Base-by-base conservation (phyloP, 2,888 invertebrate species). In the Sisyra nigra region DNA sequence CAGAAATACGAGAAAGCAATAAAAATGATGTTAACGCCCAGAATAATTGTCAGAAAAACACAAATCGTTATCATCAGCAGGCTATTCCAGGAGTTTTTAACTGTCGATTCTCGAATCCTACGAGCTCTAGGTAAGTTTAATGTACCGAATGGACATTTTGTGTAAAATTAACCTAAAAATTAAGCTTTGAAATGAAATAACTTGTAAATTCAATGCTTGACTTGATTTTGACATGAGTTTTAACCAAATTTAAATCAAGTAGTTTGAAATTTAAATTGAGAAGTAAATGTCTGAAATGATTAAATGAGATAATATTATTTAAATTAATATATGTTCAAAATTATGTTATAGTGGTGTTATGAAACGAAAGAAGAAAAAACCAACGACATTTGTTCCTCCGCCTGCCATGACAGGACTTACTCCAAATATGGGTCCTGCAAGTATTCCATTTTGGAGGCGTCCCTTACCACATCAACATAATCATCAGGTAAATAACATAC, bases 21-120 rank as follows among this genome's bases (percentile, higher is more conserved):
- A 42, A 42, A 17, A 31, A 42, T 34, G 42, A 42, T 10, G 11
- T 35, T 11, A 42, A 17, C 24, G 35, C 19, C 34, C n/a, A 15
- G 9, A 29, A 31, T 13, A 31, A 24, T 8, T 35, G 14, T 13
- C 34, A 35, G 24, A 29, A 35, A n/a, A 14, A 13, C 6, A 19
- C 35, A 3, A 34, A 42, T 39, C 48, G 49, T 29, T 50, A 48
- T 40, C 53, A 53, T 11, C 54, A 55, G 19, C 56, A 56, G 6
- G 70, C 72, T 1, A 78, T 80, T 52, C 83, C 85, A 0, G 88
- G 88, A 1, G 87, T 89, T n/a, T 89, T 89, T 59, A 89, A 88
- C 58, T 88, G 89, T 55, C 72, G 87, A 33, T 86, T 89, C 54
- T 72, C 76, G 3, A 86, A 85, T 57, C 84, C 87, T 1, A 71